Conservation (phyloP, 2,888 invertebrate genomes). For the Quadriops clusia region DNA sequence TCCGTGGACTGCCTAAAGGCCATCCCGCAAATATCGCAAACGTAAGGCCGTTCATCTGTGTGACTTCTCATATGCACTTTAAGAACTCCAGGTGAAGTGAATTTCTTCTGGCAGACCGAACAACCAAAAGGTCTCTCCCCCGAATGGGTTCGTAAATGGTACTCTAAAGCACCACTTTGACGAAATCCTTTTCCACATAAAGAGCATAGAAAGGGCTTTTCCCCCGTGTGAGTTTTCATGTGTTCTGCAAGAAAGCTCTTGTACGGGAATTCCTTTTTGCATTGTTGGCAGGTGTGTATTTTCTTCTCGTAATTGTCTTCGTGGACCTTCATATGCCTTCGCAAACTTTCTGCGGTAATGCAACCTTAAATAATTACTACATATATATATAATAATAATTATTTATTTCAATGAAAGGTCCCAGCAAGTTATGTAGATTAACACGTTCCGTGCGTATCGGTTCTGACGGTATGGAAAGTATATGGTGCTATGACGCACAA, state of each 20-base stretch:
- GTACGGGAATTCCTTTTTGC: conserved; percentile 27
- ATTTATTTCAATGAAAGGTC: too few relatives aligned
- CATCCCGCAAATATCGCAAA: conserved; percentile 23
- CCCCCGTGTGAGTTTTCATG: conserved; percentile 33
- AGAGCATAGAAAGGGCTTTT: conserved; percentile 32
- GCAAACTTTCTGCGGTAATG: conserved; percentile 29
- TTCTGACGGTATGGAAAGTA: too few relatives aligned
- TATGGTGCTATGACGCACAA: too few relatives aligned
- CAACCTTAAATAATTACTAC: conserved; percentile 23
- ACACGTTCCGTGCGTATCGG: too few relatives aligned
- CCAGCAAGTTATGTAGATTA: too few relatives aligned
- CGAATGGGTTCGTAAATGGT: conserved; percentile 22
- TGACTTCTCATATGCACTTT: conserved; percentile 20
- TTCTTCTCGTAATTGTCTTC: conserved; percentile 27
- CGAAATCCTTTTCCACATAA: conserved; percentile 32
- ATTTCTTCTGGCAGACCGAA: conserved; percentile 17
- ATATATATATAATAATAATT: conserved; percentile 2
- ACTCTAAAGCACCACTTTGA: conserved; percentile 24
- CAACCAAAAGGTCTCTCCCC: conserved; percentile 21
- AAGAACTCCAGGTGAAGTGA: conserved; percentile 20
- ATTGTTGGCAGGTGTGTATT: conserved; percentile 26
- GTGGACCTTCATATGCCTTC: conserved; percentile 29
- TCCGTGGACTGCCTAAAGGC: conserved; percentile 21
- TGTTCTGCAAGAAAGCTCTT: conserved; percentile 30
- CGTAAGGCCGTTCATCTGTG: conserved; percentile 21